phyloP scores from a whole-genome alignment of 2,797 vertebrate genomes.

The Momotus momota region DNA sequence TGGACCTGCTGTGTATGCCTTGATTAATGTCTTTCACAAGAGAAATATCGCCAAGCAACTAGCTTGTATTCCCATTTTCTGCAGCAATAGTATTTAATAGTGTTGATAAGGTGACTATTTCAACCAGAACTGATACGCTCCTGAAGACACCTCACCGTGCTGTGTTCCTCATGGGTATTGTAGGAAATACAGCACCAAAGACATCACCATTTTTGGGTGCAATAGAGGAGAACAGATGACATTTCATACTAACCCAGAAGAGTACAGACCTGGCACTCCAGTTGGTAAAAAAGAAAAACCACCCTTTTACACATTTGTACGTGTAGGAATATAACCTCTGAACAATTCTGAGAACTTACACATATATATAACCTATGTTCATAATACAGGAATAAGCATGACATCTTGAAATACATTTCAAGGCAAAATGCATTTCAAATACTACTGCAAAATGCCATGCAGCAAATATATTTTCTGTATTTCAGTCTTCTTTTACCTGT shows the following conservation, averaged over 20 bases:
- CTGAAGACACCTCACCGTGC: background rate
- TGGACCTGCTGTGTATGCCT: background rate
- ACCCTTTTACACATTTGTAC: background rate
- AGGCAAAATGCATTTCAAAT: background rate
- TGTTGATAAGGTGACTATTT: background rate
- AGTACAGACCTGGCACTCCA: background rate
- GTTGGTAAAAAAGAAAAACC: background rate
- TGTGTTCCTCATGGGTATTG: background rate
- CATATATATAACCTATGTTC: background rate
- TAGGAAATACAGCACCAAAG: background rate
- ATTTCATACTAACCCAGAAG: background rate
- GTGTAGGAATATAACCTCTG: background rate
- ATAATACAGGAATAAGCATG: background rate
- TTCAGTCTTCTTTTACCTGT: background rate
- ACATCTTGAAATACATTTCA: background rate
- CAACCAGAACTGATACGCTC: background rate
- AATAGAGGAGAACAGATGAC: background rate
- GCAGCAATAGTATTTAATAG: background rate
- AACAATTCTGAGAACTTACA: background rate
- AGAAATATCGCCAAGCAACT: background rate
- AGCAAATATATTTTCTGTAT: background rate
- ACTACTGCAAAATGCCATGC: background rate
- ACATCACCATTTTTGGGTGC: background rate
- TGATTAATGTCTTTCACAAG: background rate
- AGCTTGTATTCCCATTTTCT: background rate